phyloP scores from a whole-genome alignment of 2,888 invertebrate genomes.

The Diploptera punctata region DNA sequence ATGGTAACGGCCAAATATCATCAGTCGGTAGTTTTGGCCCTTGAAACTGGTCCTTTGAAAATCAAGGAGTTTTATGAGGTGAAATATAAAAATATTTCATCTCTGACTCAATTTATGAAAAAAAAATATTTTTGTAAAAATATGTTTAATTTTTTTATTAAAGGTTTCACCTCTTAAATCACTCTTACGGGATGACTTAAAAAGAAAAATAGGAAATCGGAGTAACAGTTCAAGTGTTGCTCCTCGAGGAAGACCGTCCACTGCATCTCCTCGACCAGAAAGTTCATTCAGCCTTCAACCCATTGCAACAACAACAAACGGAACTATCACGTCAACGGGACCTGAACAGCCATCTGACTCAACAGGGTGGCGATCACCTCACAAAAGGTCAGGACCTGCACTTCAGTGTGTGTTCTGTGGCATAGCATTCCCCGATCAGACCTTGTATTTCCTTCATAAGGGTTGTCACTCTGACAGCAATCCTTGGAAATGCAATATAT shows the following conservation, averaged over 20 bases:
- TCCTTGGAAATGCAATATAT: slow-evolving; percentile 98
- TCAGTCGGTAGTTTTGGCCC: too few species aligned
- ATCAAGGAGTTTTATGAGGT: too few species aligned
- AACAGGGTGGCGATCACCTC: slow-evolving; percentile 57
- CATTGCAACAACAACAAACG: slow-evolving; percentile 60
- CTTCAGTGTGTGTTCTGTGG: slow-evolving; percentile 91
- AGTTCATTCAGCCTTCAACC: slow-evolving; percentile 47
- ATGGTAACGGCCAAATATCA: too few species aligned
- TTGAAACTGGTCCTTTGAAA: too few species aligned
- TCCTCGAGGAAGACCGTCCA: slow-evolving; percentile 33
- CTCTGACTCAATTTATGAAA: not conserved
- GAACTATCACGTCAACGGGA: slow-evolving; percentile 75
- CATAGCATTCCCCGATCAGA: slow-evolving; percentile 94
- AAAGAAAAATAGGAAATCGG: slow-evolving; percentile 77
- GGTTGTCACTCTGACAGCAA: slow-evolving; percentile 97
- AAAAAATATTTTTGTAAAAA: too few species aligned
- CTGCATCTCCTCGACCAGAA: slow-evolving; percentile 37
- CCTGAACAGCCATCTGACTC: slow-evolving; percentile 54
- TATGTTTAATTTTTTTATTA: slow-evolving; percentile 40
- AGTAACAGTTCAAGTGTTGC: slow-evolving; percentile 63
- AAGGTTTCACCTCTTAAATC: slow-evolving; percentile 83
- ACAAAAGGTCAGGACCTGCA: slow-evolving; percentile 48
- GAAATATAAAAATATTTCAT: not conserved
- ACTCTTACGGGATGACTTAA: slow-evolving; percentile 81
- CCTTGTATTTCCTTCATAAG: slow-evolving; percentile 95